These are phyloP conservation scores for Steromphala cineraria DNA, from an alignment of 2,888 invertebrate species.

Conservation along the genomic window DNA sequence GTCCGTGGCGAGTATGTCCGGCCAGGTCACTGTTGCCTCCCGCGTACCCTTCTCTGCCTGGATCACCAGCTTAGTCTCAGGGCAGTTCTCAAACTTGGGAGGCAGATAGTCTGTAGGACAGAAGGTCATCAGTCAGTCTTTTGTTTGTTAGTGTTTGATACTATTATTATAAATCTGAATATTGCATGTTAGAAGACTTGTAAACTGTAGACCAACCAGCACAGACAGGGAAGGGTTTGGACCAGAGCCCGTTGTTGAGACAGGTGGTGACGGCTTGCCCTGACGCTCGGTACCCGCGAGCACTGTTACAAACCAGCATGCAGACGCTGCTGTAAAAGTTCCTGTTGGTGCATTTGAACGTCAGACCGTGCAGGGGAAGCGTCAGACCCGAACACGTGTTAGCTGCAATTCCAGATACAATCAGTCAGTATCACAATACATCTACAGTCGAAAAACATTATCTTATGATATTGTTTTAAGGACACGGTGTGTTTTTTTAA, in stretches of 20 bases:
- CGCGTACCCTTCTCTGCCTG: neutral
- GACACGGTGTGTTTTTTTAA: too few species aligned
- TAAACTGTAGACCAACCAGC: neutral
- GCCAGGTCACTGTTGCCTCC: constrained; percentile 11
- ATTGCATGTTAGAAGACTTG: too few species aligned
- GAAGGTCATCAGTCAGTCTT: neutral
- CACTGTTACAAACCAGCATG: neutral
- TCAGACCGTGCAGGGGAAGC: neutral
- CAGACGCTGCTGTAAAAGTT: neutral
- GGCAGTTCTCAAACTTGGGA: constrained; percentile 14
- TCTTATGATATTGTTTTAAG: too few species aligned
- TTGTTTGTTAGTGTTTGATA: too few species aligned
- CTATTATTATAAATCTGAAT: too few species aligned
- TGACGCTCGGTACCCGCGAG: neutral
- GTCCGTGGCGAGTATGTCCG: neutral
- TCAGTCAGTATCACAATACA: too few species aligned
- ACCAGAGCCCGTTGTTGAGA: neutral
- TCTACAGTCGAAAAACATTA: neutral
- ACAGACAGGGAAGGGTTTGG: neutral
- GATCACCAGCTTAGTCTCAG: neutral
- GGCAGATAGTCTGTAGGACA: neutral
- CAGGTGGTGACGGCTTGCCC: neutral
- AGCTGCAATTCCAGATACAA: neutral
- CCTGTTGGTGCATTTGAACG: neutral
- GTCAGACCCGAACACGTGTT: neutral